Conservation (phyloP, 2,113 vertebrate species). For the Callipepla californica region DNA sequence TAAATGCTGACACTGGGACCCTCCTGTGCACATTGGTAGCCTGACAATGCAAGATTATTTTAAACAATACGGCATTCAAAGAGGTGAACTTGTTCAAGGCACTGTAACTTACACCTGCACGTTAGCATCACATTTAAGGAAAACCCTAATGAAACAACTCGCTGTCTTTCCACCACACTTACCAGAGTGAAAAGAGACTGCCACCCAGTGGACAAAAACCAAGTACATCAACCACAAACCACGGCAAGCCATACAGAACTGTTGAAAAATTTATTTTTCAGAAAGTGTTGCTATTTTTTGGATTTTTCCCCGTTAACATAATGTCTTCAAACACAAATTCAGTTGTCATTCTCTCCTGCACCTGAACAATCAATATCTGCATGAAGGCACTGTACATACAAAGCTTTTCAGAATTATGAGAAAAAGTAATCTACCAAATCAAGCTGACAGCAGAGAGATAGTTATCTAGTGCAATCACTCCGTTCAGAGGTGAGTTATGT, state of each 20-base stretch:
- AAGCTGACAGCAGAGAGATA: conserved; percentile 7
- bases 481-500: conserved; percentile 3
- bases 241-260: neutral
- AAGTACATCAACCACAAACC: neutral
- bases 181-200: conserved; percentile 17
- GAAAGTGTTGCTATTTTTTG: conserved; percentile 28
- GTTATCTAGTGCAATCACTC: conserved; percentile 29
- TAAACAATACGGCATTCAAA: neutral
- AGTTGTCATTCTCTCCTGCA: neutral
- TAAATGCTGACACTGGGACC: neutral
- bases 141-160: neutral
- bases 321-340: conserved; percentile 12
- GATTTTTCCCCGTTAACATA: neutral
- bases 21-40: neutral
- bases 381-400: conserved; percentile 76
- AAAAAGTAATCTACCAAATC: conserved; percentile 35
- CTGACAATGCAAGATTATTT: neutral
- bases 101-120: neutral
- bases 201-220: conserved; percentile 54
- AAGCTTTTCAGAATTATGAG: conserved; percentile 62
- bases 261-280: conserved; percentile 58
- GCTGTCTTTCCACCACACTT: neutral
- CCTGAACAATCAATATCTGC: conserved; percentile 17
- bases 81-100: neutral
- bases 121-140: neutral